A percentile compares a stretch with the other conserved stretches of the same genome.
These are phyloP conservation scores for Calephelis nemesis DNA, from an alignment of 1,140 invertebrate species.

Conservation along the genomic window DNA sequence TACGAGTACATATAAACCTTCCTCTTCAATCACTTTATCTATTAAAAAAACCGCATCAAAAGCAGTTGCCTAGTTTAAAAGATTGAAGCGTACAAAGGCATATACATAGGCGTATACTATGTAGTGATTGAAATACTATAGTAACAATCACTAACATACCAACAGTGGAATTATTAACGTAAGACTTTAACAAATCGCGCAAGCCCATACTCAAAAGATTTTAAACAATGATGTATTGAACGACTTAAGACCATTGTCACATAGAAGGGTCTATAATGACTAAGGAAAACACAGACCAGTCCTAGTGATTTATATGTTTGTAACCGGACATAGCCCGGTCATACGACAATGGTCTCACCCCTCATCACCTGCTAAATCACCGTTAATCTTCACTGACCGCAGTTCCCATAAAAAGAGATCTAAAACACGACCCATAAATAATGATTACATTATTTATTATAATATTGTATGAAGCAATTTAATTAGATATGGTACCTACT, in stretches of 20 bases:
- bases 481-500: conserved; percentile 54
- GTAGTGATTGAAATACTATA: too few species aligned
- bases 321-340: conserved; percentile 26
- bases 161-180: not conserved
- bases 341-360: conserved; percentile 28
- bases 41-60: too few species aligned
- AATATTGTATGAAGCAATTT: conserved; percentile 59
- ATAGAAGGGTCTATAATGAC: conserved; percentile 35
- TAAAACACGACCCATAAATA: conserved; percentile 70
- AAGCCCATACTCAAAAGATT: not conserved
- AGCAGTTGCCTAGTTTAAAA: too few species aligned
- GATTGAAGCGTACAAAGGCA: too few species aligned
- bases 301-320: conserved; percentile 38
- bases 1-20: too few species aligned
- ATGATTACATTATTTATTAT: conserved; percentile 53
- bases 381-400: conserved; percentile 59
- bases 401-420: conserved; percentile 75
- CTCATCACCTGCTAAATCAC: conserved; percentile 60
- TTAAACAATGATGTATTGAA: conserved; percentile 7
- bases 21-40: too few species aligned
- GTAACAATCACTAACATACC: not conserved
- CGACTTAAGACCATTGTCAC: conserved; percentile 22
- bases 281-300: conserved; percentile 43
- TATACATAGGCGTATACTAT: too few species aligned
- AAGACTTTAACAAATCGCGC: too few species aligned